Evolutionary conservation across 2,797 vertebrate species (phyloP).

Genomic region (Rachycentron canadum): DNA sequence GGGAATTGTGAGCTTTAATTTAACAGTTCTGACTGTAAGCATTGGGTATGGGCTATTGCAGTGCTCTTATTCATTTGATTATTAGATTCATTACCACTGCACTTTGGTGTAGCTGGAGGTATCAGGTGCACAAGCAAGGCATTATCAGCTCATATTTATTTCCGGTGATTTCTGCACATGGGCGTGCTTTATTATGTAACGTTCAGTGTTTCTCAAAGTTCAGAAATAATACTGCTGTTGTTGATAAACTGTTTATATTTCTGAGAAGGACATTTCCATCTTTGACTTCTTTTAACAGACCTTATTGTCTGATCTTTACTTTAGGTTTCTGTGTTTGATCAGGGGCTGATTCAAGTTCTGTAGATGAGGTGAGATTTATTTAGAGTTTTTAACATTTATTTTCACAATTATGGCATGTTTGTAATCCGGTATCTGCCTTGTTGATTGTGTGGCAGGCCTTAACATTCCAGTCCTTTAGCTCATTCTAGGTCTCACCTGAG

Average conservation of each 20-base stretch:
- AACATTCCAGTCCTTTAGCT: constrained; percentile 64
- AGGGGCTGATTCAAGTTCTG: constrained; percentile 34
- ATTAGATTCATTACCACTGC: constrained; percentile 26
- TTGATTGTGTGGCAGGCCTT: constrained; percentile 45
- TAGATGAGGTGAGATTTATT: constrained; percentile 29
- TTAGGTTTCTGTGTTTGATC: constrained; percentile 38
- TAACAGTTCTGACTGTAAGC: constrained; percentile 39
- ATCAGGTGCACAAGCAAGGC: constrained; percentile 24
- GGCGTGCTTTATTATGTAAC: constrained; percentile 24
- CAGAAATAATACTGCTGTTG: constrained; percentile 45
- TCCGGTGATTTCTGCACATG: constrained; percentile 28
- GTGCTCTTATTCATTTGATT: constrained; percentile 34
- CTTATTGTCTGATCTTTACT: constrained; percentile 16
- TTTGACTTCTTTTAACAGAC: constrained; percentile 5
- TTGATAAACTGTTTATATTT: constrained; percentile 46
- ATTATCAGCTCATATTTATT: constrained; percentile 33
- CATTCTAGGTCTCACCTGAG: constrained; percentile 58
- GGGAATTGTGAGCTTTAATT: constrained; percentile 50
- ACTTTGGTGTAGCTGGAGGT: constrained; percentile 39
- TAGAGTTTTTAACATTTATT: constrained; percentile 29
- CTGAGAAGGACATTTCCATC: constrained; percentile 31
- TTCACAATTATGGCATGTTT: constrained; percentile 32
- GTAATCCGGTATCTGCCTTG: constrained; percentile 46
- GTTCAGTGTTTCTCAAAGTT: constrained; percentile 28
- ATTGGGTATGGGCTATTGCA: constrained; percentile 22